phyloP scores from a whole-genome alignment of 2,888 invertebrate species.

The Orgyia antiqua region DNA sequence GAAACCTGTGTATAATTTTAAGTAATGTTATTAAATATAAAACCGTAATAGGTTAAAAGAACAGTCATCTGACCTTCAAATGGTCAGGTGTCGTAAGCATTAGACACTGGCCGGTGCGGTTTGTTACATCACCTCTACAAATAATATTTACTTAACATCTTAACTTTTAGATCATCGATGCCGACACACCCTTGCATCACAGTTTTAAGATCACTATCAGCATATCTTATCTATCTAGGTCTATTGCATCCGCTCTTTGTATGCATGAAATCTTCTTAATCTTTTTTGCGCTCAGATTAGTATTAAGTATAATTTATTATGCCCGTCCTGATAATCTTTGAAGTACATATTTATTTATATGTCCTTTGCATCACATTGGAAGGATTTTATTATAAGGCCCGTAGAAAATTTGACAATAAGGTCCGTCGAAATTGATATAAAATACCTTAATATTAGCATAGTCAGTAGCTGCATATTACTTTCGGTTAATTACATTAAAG shows the following conservation, averaged over 20 bases:
- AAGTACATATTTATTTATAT: no score
- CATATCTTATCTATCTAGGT: conserved; percentile 30
- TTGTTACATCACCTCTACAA: conserved; percentile 56
- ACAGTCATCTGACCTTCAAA: conserved; percentile 29
- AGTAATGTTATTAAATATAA: no score
- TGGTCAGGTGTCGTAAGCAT: conserved; percentile 39
- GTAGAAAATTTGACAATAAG: no score
- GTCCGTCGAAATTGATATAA: no score
- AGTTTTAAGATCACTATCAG: conserved; percentile 11
- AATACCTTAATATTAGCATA: no score
- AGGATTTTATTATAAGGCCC: no score
- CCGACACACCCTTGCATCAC: conserved; percentile 21
- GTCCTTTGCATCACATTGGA: no score
- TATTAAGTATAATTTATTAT: no score
- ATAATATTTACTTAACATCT: conserved; percentile 33
- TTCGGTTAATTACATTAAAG: no score
- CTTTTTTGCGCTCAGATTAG: background rate
- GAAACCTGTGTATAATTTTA: no score
- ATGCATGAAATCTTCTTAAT: conserved; percentile 12
- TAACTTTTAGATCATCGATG: conserved; percentile 33
- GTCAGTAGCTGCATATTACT: no score
- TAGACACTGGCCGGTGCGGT: conserved; percentile 19
- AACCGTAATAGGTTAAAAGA: conserved; percentile 3
- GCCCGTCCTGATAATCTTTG: no score
- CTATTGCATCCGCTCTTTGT: conserved; percentile 21